Conservation (phyloP, 1,140 invertebrate genomes). For the Dryas iulia region DNA sequence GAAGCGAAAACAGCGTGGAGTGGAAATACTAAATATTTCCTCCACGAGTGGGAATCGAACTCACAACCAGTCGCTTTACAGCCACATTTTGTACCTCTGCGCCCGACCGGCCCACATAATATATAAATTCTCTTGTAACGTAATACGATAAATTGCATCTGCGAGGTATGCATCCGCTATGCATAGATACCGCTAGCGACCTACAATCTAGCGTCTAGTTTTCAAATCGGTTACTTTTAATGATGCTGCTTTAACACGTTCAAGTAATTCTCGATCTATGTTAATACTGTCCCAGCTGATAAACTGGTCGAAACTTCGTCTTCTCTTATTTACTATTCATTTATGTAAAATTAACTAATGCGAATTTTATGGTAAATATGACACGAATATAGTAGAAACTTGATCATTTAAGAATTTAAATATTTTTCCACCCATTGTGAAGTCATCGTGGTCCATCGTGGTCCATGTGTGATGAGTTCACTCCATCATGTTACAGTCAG, state of each 20-base stretch:
- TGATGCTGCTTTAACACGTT: slow-evolving; percentile 5
- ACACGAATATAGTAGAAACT: neutral
- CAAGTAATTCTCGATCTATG: neutral
- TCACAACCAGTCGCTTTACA: too few species aligned
- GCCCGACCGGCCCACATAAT: too few species aligned
- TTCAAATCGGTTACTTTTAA: slow-evolving; percentile 13
- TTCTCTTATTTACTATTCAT: neutral
- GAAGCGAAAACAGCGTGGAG: too few species aligned
- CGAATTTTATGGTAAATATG: neutral
- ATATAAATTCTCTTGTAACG: neutral
- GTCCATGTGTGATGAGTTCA: too few species aligned
- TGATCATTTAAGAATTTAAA: neutral
- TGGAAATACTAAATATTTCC: too few species aligned
- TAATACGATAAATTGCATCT: slow-evolving; percentile 25
- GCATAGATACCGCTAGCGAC: slow-evolving; percentile 28
- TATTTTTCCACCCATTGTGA: too few species aligned
- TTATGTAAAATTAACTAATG: neutral
- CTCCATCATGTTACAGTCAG: too few species aligned
- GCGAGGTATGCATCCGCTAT: slow-evolving; percentile 2
- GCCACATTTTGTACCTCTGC: too few species aligned
- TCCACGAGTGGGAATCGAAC: too few species aligned
- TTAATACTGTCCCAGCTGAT: neutral
- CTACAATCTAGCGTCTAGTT: slow-evolving; percentile 14
- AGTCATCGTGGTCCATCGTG: too few species aligned
- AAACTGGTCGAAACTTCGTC: neutral